A percentile compares a stretch with the other conserved stretches of the same genome.
Evolutionary conservation across 2,888 invertebrate species (phyloP).

Genomic region (Rotaria macrura): DNA sequence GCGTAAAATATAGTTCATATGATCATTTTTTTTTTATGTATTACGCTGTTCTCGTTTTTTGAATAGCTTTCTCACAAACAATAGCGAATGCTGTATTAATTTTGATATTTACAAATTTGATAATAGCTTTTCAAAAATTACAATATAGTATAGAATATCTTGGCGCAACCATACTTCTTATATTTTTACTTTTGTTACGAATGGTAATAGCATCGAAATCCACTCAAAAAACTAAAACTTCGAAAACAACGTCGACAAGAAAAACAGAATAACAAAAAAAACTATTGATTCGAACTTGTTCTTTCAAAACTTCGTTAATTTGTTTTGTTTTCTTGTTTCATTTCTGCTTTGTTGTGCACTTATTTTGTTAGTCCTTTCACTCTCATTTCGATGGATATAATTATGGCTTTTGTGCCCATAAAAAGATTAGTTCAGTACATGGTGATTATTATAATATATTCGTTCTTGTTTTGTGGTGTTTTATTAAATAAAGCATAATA

Average conservation of each 20-base stretch:
- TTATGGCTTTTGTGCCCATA: too few species aligned
- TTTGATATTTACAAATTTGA: background rate
- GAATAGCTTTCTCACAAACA: background rate
- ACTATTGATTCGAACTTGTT: background rate
- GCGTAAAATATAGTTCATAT: too few species aligned
- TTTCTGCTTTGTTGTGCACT: too few species aligned
- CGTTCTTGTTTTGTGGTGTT: too few species aligned
- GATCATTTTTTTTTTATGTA: too few species aligned
- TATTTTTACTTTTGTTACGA: background rate
- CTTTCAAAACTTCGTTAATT: too few species aligned
- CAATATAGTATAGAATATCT: background rate
- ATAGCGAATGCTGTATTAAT: background rate
- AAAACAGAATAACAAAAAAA: background rate
- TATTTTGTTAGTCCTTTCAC: too few species aligned
- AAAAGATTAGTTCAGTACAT: too few species aligned
- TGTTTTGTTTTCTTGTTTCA: too few species aligned
- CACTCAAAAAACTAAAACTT: background rate
- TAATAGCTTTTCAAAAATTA: background rate
- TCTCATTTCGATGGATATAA: too few species aligned
- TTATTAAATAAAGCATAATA: too few species aligned
- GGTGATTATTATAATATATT: too few species aligned
- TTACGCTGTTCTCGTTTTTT: background rate
- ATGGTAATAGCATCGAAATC: background rate
- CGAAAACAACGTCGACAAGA: background rate
- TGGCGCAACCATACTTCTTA: background rate